Evolutionary conservation across 2,888 invertebrate species (phyloP).

Genomic region (Carpatolechia fugitivella): DNA sequence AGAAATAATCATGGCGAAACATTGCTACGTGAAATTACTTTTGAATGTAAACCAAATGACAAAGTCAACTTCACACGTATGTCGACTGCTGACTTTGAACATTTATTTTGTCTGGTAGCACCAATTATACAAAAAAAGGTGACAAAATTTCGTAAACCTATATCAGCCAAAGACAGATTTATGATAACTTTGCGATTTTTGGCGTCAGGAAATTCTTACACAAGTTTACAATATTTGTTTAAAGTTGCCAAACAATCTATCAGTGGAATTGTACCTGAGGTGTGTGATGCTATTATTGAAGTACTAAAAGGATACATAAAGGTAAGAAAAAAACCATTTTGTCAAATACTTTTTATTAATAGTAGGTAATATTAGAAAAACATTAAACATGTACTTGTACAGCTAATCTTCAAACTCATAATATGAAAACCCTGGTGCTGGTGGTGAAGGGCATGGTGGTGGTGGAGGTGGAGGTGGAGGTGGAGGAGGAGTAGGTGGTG

Average conservation of each 20-base stretch:
- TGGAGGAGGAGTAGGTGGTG: too few species aligned
- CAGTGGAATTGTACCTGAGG: not conserved
- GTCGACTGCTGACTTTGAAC: not conserved
- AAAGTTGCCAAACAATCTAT: not conserved
- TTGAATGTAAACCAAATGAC: not conserved
- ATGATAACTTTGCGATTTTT: not conserved
- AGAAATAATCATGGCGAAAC: not conserved
- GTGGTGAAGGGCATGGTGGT: too few species aligned
- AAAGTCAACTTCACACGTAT: not conserved
- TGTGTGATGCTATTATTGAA: not conserved
- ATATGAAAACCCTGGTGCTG: too few species aligned
- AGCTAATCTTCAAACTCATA: too few species aligned
- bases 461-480: too few species aligned
- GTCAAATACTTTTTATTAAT: too few species aligned
- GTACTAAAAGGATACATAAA: not conserved
- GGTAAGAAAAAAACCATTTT: not conserved
- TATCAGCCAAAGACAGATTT: not conserved
- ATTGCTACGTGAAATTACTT: not conserved
- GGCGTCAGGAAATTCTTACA: not conserved
- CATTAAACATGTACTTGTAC: too few species aligned
- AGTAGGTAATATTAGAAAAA: too few species aligned
- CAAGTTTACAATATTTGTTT: not conserved
- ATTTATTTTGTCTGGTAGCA: slow-evolving; percentile 3
- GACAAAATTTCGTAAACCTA: slow-evolving; percentile 1
- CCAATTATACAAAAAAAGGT: not conserved